Percentiles rank a stretch among this genome's conserved stretches.
phyloP scores from a whole-genome alignment of 2,888 invertebrate species.

The Aplocera efformata region DNA sequence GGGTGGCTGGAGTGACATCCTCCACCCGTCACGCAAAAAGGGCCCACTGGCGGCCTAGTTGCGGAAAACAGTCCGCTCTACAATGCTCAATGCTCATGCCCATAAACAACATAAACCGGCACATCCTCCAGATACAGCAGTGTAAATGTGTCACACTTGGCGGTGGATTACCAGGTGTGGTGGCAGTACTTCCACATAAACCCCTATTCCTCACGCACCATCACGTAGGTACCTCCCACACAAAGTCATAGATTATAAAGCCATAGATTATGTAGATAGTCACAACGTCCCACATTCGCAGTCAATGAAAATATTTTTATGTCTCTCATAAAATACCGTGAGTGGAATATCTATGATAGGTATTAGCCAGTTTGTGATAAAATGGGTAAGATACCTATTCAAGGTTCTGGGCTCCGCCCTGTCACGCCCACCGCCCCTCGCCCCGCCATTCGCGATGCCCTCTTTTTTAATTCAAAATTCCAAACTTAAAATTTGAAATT shows the following conservation, averaged over 20 bases:
- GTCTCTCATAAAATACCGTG: neutral
- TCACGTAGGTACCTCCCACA: too few relatives aligned
- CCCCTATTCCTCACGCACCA: constrained; percentile 8
- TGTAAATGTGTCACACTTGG: too few relatives aligned
- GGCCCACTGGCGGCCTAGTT: too few relatives aligned
- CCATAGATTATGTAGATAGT: constrained; percentile 1
- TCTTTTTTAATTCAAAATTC: constrained; percentile 61
- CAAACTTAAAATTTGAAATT: constrained; percentile 58
- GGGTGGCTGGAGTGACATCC: too few relatives aligned
- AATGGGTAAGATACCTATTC: constrained; percentile 39
- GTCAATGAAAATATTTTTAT: constrained; percentile 4
- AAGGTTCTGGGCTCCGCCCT: constrained; percentile 37
- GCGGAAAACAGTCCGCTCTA: too few relatives aligned
- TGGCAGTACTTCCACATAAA: too few relatives aligned
- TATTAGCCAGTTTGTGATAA: constrained; percentile 5
- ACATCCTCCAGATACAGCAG: too few relatives aligned
- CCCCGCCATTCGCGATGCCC: constrained; percentile 38
- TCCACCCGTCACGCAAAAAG: too few relatives aligned
- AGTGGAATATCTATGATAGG: constrained; percentile 13
- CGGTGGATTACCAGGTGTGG: too few relatives aligned
- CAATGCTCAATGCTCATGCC: too few relatives aligned
- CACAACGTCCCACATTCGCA: neutral
- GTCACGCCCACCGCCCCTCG: constrained; percentile 54
- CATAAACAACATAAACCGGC: too few relatives aligned
- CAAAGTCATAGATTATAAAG: too few relatives aligned